phyloP scores from a whole-genome alignment of 2,888 invertebrate genomes.

The Andrena praecox region DNA sequence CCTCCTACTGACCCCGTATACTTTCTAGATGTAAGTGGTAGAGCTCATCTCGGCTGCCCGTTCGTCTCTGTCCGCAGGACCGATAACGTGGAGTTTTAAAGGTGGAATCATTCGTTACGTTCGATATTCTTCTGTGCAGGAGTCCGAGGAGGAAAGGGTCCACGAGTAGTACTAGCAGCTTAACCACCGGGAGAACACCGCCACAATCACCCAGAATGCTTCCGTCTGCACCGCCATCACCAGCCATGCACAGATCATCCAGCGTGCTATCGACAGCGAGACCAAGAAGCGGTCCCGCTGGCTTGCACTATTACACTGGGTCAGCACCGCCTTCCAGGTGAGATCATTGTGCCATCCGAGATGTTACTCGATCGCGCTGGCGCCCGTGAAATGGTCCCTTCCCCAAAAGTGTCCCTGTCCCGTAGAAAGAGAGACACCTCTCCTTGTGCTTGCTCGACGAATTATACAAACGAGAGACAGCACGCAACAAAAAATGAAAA shows the following conservation, averaged over 20 bases:
- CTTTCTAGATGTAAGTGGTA: background rate
- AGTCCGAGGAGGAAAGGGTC: constrained; percentile 83
- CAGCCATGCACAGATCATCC: constrained; percentile 85
- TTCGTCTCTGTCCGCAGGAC: constrained; percentile 1
- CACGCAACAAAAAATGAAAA: background rate
- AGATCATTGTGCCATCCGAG: background rate
- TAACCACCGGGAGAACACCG: constrained; percentile 85
- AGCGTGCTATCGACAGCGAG: constrained; percentile 85
- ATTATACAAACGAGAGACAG: background rate
- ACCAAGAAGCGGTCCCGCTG: constrained; percentile 92
- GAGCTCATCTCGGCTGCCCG: background rate
- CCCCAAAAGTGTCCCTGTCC: too few species aligned
- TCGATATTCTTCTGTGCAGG: constrained; percentile 65
- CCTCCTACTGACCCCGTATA: background rate
- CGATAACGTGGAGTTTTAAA: background rate
- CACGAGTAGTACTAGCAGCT: constrained; percentile 81
- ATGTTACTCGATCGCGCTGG: too few species aligned
- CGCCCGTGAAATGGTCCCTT: background rate
- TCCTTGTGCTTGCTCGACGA: background rate
- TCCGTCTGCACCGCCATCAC: constrained; percentile 83
- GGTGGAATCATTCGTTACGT: background rate
- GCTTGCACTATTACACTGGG: constrained; percentile 91
- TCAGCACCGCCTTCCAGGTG: constrained; percentile 91
- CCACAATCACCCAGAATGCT: constrained; percentile 83
- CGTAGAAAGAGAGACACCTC: too few species aligned